These are phyloP conservation scores for Bombus superbus DNA, from an alignment of 1,140 invertebrate species.

Conservation along the genomic window DNA sequence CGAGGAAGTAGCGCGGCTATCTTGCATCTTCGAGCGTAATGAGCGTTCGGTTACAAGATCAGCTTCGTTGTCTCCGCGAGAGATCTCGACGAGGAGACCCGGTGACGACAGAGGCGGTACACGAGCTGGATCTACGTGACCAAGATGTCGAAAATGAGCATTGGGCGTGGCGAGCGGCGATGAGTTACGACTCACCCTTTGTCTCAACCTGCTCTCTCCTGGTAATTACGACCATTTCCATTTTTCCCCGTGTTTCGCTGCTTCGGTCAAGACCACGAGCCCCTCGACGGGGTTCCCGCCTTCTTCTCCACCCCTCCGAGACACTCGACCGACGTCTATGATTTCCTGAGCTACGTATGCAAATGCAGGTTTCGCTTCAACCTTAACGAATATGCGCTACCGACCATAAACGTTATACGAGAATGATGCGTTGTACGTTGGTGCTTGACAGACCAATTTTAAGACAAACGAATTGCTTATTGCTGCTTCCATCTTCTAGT, in stretches of 20 bases:
- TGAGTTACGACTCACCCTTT: slow-evolving; percentile 65
- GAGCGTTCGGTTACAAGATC: slow-evolving; percentile 56
- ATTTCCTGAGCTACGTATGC: background rate
- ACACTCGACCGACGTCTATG: background rate
- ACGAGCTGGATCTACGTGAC: slow-evolving; percentile 48
- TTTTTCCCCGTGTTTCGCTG: background rate
- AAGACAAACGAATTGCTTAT: too few relatives aligned
- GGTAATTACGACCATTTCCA: slow-evolving; percentile 63
- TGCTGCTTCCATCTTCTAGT: too few relatives aligned
- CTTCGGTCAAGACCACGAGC: background rate
- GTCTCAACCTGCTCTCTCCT: slow-evolving; percentile 44
- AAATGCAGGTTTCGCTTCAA: background rate
- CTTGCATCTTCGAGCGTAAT: slow-evolving; percentile 52
- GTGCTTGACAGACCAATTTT: too few relatives aligned
- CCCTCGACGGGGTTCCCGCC: slow-evolving; percentile 9
- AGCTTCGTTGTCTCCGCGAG: slow-evolving; percentile 29
- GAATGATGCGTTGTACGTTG: too few relatives aligned
- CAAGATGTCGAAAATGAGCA: slow-evolving; percentile 56
- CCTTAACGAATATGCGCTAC: background rate
- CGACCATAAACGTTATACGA: too few relatives aligned
- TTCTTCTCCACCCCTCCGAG: slow-evolving; percentile 4
- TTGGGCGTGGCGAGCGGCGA: slow-evolving; percentile 59
- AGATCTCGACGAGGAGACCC: slow-evolving; percentile 47
- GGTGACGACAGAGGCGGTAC: slow-evolving; percentile 48
- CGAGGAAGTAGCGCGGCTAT: slow-evolving; percentile 13